Percentiles rank a stretch among this genome's conserved stretches.
These are phyloP conservation scores for Heliocidaris erythrogramma DNA, from an alignment of 35 echinoderm and acorn worm species.

Conservation along the genomic window DNA sequence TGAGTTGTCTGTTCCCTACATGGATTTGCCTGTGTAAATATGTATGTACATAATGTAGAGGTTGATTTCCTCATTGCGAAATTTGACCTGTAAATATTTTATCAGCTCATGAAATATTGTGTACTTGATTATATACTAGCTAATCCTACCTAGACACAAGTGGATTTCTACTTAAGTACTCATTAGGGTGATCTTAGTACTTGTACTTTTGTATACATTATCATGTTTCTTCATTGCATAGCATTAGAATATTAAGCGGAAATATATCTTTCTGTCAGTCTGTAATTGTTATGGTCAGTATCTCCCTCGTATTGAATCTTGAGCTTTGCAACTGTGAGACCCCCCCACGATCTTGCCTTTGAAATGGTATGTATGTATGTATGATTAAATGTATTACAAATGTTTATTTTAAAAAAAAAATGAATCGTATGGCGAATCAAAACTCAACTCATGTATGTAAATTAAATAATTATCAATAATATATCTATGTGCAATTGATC, in stretches of 20 bases:
- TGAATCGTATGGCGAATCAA: too few relatives aligned
- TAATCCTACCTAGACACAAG: too few relatives aligned
- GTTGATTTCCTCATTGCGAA: too few relatives aligned
- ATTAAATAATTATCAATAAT: background rate
- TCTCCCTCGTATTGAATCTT: background rate
- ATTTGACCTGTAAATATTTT: too few relatives aligned
- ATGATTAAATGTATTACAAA: background rate
- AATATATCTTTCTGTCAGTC: background rate
- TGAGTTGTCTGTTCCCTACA: too few relatives aligned
- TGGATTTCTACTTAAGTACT: background rate
- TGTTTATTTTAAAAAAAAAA: background rate
- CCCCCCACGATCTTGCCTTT: background rate
- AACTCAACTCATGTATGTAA: too few relatives aligned
- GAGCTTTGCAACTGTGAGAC: background rate
- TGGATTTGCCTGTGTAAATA: too few relatives aligned
- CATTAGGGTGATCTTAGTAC: background rate
- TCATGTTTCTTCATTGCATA: background rate
- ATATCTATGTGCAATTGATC: background rate
- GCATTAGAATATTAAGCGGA: background rate
- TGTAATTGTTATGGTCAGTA: background rate
- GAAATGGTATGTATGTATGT: background rate
- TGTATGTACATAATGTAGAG: too few relatives aligned
- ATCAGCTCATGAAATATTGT: too few relatives aligned
- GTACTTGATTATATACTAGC: too few relatives aligned
- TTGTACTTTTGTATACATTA: background rate